Percentiles rank a stretch among this genome's conserved stretches.
Evolutionary conservation across 2,797 vertebrate species (phyloP).

Genomic region (Sebastes diploproa): DNA sequence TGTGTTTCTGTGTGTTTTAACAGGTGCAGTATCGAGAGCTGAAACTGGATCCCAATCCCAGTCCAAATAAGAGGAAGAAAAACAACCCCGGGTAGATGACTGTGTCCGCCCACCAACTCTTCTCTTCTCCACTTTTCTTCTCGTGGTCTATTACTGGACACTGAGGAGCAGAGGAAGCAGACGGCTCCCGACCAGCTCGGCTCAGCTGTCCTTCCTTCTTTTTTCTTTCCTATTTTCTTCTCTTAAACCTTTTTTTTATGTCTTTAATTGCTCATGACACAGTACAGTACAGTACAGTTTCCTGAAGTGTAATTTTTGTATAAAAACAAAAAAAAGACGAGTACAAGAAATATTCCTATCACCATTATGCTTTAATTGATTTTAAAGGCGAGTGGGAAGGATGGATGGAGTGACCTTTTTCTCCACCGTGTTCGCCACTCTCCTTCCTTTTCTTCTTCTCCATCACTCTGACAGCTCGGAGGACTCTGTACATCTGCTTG

Average conservation of each 20-base stretch:
- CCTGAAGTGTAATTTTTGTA: conserved; percentile 73
- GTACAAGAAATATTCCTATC: conserved; percentile 24
- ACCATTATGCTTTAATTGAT: conserved; percentile 43
- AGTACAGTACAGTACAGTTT: conserved; percentile 82
- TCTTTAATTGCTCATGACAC: conserved; percentile 81
- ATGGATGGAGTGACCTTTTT: conserved; percentile 57
- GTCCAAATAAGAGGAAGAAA: conserved; percentile 98
- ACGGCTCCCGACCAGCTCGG: conserved; percentile 50
- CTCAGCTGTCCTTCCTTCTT: conserved; percentile 35
- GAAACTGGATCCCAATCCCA: conserved; percentile 94
- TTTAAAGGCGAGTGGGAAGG: conserved; percentile 31
- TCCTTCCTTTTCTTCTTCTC: conserved; percentile 33
- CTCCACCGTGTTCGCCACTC: conserved; percentile 38
- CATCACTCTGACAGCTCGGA: conserved; percentile 48
- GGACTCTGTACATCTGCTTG: conserved; percentile 27
- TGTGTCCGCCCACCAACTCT: conserved; percentile 70
- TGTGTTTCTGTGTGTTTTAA: conserved; percentile 91
- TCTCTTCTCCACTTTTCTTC: conserved; percentile 74
- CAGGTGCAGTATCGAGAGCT: conserved; percentile 98
- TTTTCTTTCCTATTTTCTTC: conserved; percentile 24
- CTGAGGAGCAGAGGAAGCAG: conserved; percentile 57
- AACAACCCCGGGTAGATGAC: conserved; percentile 90
- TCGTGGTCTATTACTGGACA: conserved; percentile 75
- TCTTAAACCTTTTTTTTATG: conserved; percentile 77
- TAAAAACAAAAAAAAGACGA: conserved; percentile 34